phyloP scores from a whole-genome alignment of 2,113 vertebrate species.

The Corythaeola cristata region DNA sequence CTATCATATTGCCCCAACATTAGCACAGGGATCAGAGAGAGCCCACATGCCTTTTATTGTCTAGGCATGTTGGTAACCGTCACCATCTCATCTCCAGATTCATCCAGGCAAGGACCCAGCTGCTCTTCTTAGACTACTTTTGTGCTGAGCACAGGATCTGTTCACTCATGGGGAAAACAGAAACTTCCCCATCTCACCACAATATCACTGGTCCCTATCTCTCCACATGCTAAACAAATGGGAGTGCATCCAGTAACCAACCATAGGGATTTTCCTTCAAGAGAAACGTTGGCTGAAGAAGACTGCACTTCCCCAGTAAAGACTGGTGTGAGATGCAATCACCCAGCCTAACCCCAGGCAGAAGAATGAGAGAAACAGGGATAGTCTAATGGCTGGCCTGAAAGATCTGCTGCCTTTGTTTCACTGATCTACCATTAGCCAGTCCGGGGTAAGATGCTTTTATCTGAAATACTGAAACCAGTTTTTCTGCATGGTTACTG shows the following conservation, averaged over 20 bases:
- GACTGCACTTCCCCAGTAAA: not conserved
- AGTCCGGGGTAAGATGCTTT: not conserved
- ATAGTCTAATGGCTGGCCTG: not conserved
- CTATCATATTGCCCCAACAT: not conserved
- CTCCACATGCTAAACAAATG: not conserved
- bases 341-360: not conserved
- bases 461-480: not conserved
- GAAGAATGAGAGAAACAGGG: not conserved
- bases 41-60: not conserved
- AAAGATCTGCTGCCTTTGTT: not conserved
- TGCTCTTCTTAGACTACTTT: not conserved
- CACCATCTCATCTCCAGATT: not conserved
- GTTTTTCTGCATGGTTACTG: not conserved
- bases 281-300: not conserved
- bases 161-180: not conserved
- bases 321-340: not conserved
- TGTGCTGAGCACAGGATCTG: not conserved
- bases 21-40: not conserved
- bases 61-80: not conserved
- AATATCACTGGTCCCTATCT: not conserved
- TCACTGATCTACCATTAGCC: not conserved
- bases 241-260: not conserved
- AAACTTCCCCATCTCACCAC: constrained; percentile 26
- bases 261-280: not conserved
- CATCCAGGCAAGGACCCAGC: not conserved